Base-by-base conservation (phyloP, 2,888 invertebrate genomes). In the Harmothoe impar region DNA sequence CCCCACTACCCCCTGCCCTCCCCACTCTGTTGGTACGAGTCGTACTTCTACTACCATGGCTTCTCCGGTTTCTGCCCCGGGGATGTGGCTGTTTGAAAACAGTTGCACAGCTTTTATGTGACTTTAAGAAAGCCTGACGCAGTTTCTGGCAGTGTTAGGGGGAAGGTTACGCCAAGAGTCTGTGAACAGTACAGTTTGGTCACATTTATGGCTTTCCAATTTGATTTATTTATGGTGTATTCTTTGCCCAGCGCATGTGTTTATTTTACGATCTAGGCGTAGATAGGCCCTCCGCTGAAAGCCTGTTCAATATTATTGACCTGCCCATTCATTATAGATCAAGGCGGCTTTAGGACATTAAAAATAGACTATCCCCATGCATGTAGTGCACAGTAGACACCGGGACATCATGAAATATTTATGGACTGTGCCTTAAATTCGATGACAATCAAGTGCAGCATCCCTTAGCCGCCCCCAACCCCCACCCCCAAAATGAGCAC, bases 261-360 rank as follows among this genome's bases (percentile, higher is more conserved):
- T 62, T 62, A 43, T 43, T 43, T 43, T 43, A n/a, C 62, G 15
- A 12, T 72, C 72, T 72, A 72, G 31, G 15, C 15, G 5, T 72
- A 68, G 29, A 72, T 72, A 43, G 3, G 43, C 31, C 72, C 15
- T 72, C 15, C 31, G 15, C 62, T 3, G 72, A 62, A 12, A 72
- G 25, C 29, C 23, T 62, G 72, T 25, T 72, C 72, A 25, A 72
- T 72, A 29, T 72, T 72, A 72, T 72, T 72, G 72, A 72, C 72
- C 29, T 15, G 15, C 5, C 25, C 72, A 72, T 72, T 29, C 25
- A 72, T 72, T 72, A 72, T 72, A 29, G 72, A 72, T 72, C n/a
- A 25, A 72, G 29, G 72, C 29, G 15, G 20, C 43, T 43, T 43
- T 10, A 43, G 43, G 43, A 10, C 20, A 29, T 72, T 72, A 29